Conservation (phyloP, 1,140 invertebrate species). For the Pseudoatta argentina region DNA sequence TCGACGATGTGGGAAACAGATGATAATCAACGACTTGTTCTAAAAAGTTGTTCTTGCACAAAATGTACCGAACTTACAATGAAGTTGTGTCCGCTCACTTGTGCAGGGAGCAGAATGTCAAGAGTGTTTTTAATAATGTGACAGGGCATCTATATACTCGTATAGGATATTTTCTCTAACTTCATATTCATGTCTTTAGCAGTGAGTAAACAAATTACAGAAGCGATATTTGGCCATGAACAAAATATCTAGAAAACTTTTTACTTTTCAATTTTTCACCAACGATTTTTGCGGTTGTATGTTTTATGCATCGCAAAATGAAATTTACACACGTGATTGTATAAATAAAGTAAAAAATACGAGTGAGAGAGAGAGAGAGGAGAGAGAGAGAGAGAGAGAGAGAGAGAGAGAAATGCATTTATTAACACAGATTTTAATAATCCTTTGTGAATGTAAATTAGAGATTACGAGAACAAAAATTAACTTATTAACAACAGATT, state of each 20-base stretch:
- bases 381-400: too few relatives aligned
- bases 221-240: too few relatives aligned
- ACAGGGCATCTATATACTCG: neutral
- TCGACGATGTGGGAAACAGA: constrained; percentile 46
- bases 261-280: constrained; percentile 39
- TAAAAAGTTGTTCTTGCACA: constrained; percentile 46
- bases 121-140: constrained; percentile 53
- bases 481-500: neutral
- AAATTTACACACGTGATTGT: neutral
- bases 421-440: constrained; percentile 34
- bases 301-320: constrained; percentile 8
- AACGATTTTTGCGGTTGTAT: constrained; percentile 42
- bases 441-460: neutral
- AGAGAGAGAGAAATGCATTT: constrained; percentile 2
- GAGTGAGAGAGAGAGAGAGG: too few relatives aligned
- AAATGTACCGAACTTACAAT: constrained; percentile 26
- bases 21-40: constrained; percentile 45
- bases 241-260: constrained; percentile 10
- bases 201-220: too few relatives aligned
- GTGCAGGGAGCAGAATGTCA: neutral
- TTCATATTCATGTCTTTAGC: too few relatives aligned
- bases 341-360: constrained; percentile 32
- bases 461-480: neutral
- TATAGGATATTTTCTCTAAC: constrained; percentile 23
- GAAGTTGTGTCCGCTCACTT: constrained; percentile 31